phyloP scores from a whole-genome alignment of 2,797 vertebrate species.

The Zonotrichia albicollis region DNA sequence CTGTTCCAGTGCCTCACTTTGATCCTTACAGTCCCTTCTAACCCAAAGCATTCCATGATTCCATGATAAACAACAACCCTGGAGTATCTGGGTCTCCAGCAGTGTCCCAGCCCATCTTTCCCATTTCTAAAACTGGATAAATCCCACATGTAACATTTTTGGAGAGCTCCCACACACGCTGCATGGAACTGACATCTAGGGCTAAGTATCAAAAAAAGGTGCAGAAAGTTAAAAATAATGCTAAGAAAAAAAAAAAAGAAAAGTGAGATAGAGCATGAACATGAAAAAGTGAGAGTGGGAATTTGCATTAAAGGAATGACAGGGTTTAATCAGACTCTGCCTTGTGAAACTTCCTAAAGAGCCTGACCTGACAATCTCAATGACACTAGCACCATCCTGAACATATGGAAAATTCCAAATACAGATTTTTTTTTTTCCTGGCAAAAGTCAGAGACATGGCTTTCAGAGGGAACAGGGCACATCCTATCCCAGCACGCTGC shows the following conservation, averaged over 20 bases:
- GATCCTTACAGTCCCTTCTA: not conserved
- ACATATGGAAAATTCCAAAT: not conserved
- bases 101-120: not conserved
- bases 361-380: not conserved
- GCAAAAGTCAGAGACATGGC: not conserved
- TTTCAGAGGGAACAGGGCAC: accelerated
- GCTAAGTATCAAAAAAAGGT: not conserved
- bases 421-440: not conserved
- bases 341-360: not conserved
- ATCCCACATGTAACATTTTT: not conserved
- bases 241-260: not conserved
- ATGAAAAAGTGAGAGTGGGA: not conserved
- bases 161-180: accelerated
- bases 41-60: not conserved
- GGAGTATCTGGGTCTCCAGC: not conserved
- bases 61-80: not conserved
- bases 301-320: not conserved
- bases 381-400: not conserved
- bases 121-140: not conserved
- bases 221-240: not conserved
- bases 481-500: not conserved
- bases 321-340: not conserved
- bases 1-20: not conserved
- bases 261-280: not conserved
- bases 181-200: not conserved